Conservation (phyloP, 1,140 invertebrate species). For the Brachionus sp. region DNA sequence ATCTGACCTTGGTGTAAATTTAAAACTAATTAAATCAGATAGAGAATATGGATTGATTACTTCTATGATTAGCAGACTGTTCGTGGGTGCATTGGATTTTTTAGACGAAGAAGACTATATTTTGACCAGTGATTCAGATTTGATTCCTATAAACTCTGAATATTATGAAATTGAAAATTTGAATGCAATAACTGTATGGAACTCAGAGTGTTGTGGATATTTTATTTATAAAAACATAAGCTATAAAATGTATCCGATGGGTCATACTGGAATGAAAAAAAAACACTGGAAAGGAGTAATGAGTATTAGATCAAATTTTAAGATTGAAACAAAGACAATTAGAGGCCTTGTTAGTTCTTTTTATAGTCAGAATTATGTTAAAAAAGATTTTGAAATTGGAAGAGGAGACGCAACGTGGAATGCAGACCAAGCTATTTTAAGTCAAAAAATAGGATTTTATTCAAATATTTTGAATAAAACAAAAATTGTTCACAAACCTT, state of each 20-base stretch:
- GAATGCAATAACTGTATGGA: not conserved
- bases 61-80: not conserved
- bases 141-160: not conserved
- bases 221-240: slow-evolving; percentile 44
- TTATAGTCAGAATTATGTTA: not conserved
- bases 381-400: not conserved
- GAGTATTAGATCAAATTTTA: not conserved
- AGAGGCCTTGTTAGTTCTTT: not conserved
- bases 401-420: not conserved
- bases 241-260: slow-evolving; percentile 47
- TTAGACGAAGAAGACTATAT: not conserved
- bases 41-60: not conserved
- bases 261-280: slow-evolving; percentile 46
- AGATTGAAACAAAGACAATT: not conserved
- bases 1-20: not conserved
- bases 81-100: not conserved
- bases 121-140: slow-evolving; percentile 6
- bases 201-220: slow-evolving; percentile 47
- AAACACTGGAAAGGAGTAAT: slow-evolving; percentile 40
- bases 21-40: not conserved
- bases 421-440: slow-evolving; percentile 17
- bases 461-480: not conserved
- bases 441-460: not conserved
- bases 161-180: not conserved
- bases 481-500: not conserved